Evolutionary conservation across 1,140 invertebrate species (phyloP), one percentile per base, ranked within the genome.

Genomic region (Coenobita brevimanus): DNA sequence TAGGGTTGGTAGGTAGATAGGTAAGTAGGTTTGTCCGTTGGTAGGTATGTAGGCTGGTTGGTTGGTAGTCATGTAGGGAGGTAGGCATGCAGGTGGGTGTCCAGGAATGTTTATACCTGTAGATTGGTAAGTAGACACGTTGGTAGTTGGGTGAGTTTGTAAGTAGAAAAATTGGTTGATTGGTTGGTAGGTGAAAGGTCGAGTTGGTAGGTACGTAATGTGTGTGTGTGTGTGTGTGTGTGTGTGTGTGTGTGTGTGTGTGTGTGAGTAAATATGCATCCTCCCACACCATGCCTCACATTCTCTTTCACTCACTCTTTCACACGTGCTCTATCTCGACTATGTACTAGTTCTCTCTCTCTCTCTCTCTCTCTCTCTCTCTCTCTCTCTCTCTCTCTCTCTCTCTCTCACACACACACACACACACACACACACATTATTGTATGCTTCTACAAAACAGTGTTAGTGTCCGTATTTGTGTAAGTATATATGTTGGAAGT

Each of bases 151-250:
- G n/a, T n/a, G n/a, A n/a, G n/a, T n/a, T n/a, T n/a, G n/a, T n/a
- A n/a, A n/a, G n/a, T n/a, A 21, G 8, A 21, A 54, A 10, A 54
- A 21, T 8, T 54, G 21, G 50, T 10, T 54, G 50, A 54, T 10
- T 54, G 50, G 50, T 21, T 10, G 50, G 8, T 10, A 21, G 21
- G 8, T 8, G 50, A 27, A 27, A 27, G 33, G 33, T 69, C 33
- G 2, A 27, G 67, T 33, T 15, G n/a, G n/a, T 33, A n/a, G n/a
- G 15, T 69, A 2, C 67, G 13, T 13, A 27, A 30, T 17, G 27
- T 69, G 67, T 69, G 67, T 69, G 67, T 69, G 67, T 69, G 67
- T 69, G 67, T 69, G 67, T 69, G n/a, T n/a, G n/a, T n/a, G n/a
- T n/a, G n/a, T n/a, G n/a, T n/a, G n/a, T n/a, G n/a, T n/a, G n/a